Evolutionary conservation across 2,888 invertebrate species (phyloP), one percentile per base, ranked within the genome.

Genomic region (Julus scandinavius): DNA sequence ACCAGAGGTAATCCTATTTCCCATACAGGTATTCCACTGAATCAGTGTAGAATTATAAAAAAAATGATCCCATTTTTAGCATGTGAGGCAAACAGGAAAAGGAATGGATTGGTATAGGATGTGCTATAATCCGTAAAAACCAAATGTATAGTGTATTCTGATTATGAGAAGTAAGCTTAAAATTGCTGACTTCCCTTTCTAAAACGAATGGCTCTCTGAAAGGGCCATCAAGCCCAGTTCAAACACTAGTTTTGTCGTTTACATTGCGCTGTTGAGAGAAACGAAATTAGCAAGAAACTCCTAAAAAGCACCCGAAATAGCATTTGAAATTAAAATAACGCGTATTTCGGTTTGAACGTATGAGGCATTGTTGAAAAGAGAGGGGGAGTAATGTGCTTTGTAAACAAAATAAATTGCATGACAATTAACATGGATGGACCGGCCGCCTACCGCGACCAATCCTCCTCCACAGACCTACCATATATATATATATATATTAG

Each of bases 391-490:
- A 63, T 63, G n/a, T 17, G n/a, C 63, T 63, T 63, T 63, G 63
- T 63, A 63, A 63, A 63, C 63, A 63, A 63, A 63, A 63, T 63
- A 63, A 63, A 63, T 63, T 63, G 63, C 63, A 17, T 63, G 63
- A 13, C 63, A 63, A 63, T 63, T 63, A 63, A 63, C 63, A 3
- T n/a, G 63, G 63, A 63, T 63, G 63, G 63, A 63, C 63, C n/a
- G 63, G n/a, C 63, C 63, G n/a, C 63, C 63, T 63, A 63, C 63
- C n/a, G 63, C 63, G 63, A 63, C 63, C 63, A 63, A 63, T 63
- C n/a, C 63, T 63, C 5, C 5, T n/a, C 17, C 63, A 2, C 63
- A 63, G 2, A n/a, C 63, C 63, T 17, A 63, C n/a, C 63, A 63
- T 58, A 29, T 29, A 29, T 29, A 29, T 29, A 63, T 58, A 29